A percentile compares a stretch with the other conserved stretches of the same genome.
Evolutionary conservation across 2,888 invertebrate species (phyloP).

Genomic region (Orchesellides sinensis): DNA sequence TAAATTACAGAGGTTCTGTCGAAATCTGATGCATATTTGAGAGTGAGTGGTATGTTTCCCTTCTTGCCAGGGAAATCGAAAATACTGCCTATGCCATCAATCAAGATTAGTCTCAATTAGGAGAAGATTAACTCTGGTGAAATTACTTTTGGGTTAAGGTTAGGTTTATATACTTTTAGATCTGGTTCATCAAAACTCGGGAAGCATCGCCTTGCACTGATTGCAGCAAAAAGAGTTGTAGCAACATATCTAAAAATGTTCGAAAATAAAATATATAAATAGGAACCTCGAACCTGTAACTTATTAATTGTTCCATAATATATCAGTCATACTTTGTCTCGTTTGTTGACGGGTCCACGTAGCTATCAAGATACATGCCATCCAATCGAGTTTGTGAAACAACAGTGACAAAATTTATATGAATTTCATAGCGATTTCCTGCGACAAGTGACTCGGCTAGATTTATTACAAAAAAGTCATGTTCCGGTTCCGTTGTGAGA

Average conservation of each 20-base stretch:
- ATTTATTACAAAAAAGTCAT: conserved; percentile 62
- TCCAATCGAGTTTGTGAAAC: conserved; percentile 63
- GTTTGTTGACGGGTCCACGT: conserved; percentile 62
- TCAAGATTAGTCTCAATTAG: background rate
- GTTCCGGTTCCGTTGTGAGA: conserved; percentile 17
- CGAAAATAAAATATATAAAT: background rate
- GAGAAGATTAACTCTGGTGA: background rate
- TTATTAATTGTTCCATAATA: background rate
- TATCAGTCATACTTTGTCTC: conserved; percentile 56
- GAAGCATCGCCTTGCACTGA: conserved; percentile 82
- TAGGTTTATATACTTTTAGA: conserved; percentile 79
- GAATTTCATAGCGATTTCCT: conserved; percentile 60
- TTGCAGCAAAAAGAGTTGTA: conserved; percentile 68
- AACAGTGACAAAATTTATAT: conserved; percentile 59
- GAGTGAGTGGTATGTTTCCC: conserved; percentile 60
- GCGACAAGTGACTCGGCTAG: conserved; percentile 27
- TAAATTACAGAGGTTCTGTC: conserved; percentile 62
- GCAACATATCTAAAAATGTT: conserved; percentile 63
- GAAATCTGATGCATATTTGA: conserved; percentile 62
- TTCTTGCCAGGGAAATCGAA: conserved; percentile 59
- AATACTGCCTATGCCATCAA: conserved; percentile 55
- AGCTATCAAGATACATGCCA: conserved; percentile 70
- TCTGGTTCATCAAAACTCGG: conserved; percentile 76
- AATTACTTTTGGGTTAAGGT: too few relatives aligned
- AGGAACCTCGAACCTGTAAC: background rate